These are phyloP conservation scores for Pempheris klunzingeri DNA, from an alignment of 2,797 vertebrate genomes.

Conservation along the genomic window DNA sequence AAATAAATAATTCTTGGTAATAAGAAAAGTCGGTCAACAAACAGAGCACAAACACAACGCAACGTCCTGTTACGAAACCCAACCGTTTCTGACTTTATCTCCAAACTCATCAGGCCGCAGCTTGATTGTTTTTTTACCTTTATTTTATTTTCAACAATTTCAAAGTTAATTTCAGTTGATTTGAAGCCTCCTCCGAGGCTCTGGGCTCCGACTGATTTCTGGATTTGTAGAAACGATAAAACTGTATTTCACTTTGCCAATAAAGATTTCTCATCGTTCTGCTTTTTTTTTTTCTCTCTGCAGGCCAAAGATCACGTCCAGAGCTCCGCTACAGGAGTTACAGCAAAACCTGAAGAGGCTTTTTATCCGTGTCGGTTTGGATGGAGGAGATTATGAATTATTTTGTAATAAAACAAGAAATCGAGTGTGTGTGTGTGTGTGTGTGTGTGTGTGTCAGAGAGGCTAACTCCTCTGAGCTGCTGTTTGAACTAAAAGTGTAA, in stretches of 20 bases:
- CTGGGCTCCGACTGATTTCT: constrained; percentile 15
- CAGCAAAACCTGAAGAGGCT: not conserved
- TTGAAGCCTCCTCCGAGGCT: constrained; percentile 24
- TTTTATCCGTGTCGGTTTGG: not conserved
- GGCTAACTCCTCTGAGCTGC: constrained; percentile 1
- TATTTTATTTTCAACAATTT: not conserved
- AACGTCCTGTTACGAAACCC: constrained; percentile 41
- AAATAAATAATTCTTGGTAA: constrained; percentile 17
- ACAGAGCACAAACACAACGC: constrained; percentile 42
- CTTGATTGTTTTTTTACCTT: not conserved
- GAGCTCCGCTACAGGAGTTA: not conserved
- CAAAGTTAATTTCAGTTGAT: too few species aligned
- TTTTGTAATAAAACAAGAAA: constrained; percentile 25
- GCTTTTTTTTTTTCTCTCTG: constrained; percentile 28
- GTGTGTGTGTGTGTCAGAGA: constrained; percentile 1
- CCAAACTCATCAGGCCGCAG: not conserved
- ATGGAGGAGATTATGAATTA: not conserved
- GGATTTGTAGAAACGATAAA: constrained; percentile 11
- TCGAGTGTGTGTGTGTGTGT: constrained; percentile 1
- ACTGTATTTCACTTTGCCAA: constrained; percentile 2
- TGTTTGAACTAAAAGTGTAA: constrained; percentile 21
- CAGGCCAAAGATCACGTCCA: not conserved
- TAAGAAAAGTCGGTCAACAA: constrained; percentile 51
- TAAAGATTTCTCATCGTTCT: not conserved
- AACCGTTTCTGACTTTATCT: constrained; percentile 8